Conservation (phyloP, 2,888 invertebrate genomes). For the Orthonevra nobilis region DNA sequence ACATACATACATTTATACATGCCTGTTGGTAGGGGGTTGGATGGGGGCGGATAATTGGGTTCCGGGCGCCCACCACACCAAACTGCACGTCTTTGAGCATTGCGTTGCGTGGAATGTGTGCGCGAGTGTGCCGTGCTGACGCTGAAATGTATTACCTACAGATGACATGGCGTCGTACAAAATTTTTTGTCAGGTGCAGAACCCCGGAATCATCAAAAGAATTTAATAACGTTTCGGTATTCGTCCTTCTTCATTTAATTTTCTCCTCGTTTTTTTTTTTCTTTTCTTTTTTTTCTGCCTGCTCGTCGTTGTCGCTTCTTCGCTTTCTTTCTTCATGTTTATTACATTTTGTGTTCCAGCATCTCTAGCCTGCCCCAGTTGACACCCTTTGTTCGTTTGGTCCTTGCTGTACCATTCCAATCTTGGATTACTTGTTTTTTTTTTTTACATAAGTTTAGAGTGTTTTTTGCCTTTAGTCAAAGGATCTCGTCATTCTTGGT, state of each 20-base stretch:
- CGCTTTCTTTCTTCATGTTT: conserved; percentile 39
- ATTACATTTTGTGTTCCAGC: conserved; percentile 64
- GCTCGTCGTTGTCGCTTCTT: not conserved
- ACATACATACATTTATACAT: too few relatives aligned
- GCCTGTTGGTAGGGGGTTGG: too few relatives aligned
- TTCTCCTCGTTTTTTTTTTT: conserved; percentile 6
- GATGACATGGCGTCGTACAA: conserved; percentile 53
- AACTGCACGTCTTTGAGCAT: conserved; percentile 18
- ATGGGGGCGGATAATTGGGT: conserved; percentile 67
- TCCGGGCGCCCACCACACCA: conserved; percentile 37
- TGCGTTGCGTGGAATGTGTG: conserved; percentile 37
- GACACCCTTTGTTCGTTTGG: conserved; percentile 21
- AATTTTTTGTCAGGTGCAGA: conserved; percentile 68
- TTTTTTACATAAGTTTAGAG: too few relatives aligned
- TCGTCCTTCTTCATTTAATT: too few relatives aligned
- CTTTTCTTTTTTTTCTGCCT: not conserved
- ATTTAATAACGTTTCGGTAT: conserved; percentile 65
- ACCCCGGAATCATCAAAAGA: conserved; percentile 64
- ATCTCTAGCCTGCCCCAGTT: conserved; percentile 22
- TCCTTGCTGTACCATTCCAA: not conserved
- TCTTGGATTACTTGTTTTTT: not conserved
- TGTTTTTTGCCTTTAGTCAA: conserved; percentile 30
- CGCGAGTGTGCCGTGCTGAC: conserved; percentile 2
- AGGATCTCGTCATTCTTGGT: conserved; percentile 46
- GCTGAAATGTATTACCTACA: conserved; percentile 51